These are phyloP conservation scores for Gryllus bimaculatus DNA, from an alignment of 1,140 invertebrate genomes.

Conservation along the genomic window DNA sequence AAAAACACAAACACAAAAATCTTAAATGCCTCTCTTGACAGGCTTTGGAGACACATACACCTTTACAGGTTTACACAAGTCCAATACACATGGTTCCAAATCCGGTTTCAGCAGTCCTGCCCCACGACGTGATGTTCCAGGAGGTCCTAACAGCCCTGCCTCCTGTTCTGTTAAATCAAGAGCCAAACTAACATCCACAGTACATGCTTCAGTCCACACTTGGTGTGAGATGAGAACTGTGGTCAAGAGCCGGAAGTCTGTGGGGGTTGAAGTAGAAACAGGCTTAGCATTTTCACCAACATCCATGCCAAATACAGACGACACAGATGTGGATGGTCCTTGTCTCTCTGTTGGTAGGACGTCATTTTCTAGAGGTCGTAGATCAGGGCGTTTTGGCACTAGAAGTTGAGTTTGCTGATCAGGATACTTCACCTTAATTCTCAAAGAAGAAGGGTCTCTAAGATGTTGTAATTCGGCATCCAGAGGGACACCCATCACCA, in stretches of 20 bases:
- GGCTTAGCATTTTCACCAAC: slow-evolving; percentile 3
- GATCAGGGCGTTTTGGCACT: slow-evolving; percentile 31
- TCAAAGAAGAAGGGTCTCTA: slow-evolving; percentile 55
- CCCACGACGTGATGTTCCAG: slow-evolving; percentile 26
- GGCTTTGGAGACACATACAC: slow-evolving; percentile 82
- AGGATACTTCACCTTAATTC: slow-evolving; percentile 83
- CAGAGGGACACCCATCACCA: slow-evolving; percentile 74
- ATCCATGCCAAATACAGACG: slow-evolving; percentile 17
- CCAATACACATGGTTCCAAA: slow-evolving; percentile 57
- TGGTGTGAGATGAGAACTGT: slow-evolving; percentile 82
- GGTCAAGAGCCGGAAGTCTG: slow-evolving; percentile 68
- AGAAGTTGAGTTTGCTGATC: slow-evolving; percentile 80
- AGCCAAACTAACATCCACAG: slow-evolving; percentile 76
- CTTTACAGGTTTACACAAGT: slow-evolving; percentile 81
- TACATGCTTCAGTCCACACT: slow-evolving; percentile 80
- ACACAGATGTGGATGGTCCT: slow-evolving; percentile 8
- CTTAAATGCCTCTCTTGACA: slow-evolving; percentile 68
- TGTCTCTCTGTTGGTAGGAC: not conserved
- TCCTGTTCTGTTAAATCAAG: slow-evolving; percentile 62
- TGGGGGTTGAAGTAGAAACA: slow-evolving; percentile 32
- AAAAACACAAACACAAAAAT: not conserved
- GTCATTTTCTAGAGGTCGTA: slow-evolving; percentile 10
- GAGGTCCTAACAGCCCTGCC: slow-evolving; percentile 30
- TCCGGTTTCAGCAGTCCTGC: slow-evolving; percentile 45
- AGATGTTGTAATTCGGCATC: slow-evolving; percentile 79